Evolutionary conservation across 2,797 vertebrate genomes (phyloP), one percentile per base, ranked within the genome.

Genomic region (Acrossocheilus wenchowensis): DNA sequence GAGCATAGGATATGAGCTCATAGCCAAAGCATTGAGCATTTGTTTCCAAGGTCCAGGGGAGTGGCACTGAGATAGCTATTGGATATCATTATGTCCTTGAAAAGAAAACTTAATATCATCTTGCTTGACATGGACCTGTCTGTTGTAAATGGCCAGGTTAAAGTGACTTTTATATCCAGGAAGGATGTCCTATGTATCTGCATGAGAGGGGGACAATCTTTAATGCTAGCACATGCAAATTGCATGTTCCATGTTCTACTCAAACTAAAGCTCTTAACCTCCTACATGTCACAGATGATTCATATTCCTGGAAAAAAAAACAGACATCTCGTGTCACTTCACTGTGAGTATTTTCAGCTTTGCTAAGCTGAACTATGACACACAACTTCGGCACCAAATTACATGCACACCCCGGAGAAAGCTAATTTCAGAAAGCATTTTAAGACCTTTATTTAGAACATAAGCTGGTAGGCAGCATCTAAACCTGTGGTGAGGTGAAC

Each of bases 401-500:
- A 78, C 48, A 72, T 77, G 57, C 60, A 62, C 75, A 78, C 79
- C 77, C 73, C 26, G n/a, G 36, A 82, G 69, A 71, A 57, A 85
- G 64, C 62, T 81, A 45, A 81, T 77, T 84, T 75, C 34, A 68
- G 72, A 83, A 66, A 68, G 43, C 43, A 62, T 57, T 57, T 50
- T 74, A 72, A 62, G 48, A 14, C 68, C 66, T n/a, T 81, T 64
- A 77, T 75, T 84, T 54, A 90, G 73, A 72, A 78, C 71, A 72
- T 81, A 73, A 85, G 73, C 88, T 23, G 19, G 50, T 69, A 82
- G 41, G 57, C 60, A 69, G 54, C 83, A 74, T 89, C 52, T 41
- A 78, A 78, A 85, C 72, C 81, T 83, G 86, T 72, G 39, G 50
- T 80, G 26, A 75, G 77, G 75, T 81, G 74, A 86, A 86, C 77